phyloP scores from a whole-genome alignment of 2,113 vertebrate genomes.

The Paralichthys olivaceus region DNA sequence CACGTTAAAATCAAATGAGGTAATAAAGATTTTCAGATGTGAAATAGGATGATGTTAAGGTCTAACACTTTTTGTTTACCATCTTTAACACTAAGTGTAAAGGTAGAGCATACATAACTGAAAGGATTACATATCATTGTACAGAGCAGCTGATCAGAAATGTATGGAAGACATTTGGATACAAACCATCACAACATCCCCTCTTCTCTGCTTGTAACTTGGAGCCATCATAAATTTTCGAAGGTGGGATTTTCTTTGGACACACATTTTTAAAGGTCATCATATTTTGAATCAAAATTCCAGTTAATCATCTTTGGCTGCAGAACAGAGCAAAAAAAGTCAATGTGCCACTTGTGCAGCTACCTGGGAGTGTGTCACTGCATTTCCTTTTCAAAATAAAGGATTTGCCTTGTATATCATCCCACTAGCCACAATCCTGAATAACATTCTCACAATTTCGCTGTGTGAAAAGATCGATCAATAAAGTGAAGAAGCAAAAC shows the following conservation, averaged over 20 bases:
- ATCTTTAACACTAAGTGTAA: neutral
- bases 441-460: neutral
- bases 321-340: too few relatives aligned
- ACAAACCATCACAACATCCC: neutral
- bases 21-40: neutral
- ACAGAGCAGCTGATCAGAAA: neutral
- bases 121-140: neutral
- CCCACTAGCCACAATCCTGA: too few relatives aligned
- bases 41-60: neutral
- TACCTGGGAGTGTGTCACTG: neutral
- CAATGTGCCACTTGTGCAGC: too few relatives aligned
- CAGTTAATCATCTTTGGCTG: neutral
- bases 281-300: too few relatives aligned
- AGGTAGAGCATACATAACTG: neutral
- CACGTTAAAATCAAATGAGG: neutral
- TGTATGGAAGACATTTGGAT: neutral
- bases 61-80: too few relatives aligned
- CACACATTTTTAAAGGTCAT: neutral
- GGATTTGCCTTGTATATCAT: neutral
- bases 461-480: neutral
- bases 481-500: neutral
- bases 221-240: too few relatives aligned
- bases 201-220: too few relatives aligned
- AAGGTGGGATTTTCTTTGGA: neutral
- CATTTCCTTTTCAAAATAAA: neutral